Conservation (phyloP, 2,113 vertebrate genomes). For the Irena cyanogastra region DNA sequence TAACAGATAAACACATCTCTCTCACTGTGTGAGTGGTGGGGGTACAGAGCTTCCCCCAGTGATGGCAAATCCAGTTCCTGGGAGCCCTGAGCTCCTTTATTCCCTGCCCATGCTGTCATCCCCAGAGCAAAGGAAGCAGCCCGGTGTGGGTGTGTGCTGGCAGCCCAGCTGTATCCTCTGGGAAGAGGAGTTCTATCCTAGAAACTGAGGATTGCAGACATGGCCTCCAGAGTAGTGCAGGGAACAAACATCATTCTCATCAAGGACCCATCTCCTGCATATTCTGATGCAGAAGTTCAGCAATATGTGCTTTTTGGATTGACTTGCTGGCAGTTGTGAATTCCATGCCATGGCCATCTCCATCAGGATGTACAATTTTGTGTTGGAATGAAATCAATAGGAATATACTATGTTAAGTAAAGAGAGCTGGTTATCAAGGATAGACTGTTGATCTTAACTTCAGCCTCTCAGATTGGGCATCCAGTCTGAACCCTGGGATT, state of each 20-base stretch:
- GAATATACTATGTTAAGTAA: neutral
- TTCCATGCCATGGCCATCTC: neutral
- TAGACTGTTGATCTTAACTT: neutral
- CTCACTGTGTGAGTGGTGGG: accelerated
- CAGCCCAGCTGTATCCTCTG: neutral
- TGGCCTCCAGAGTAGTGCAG: neutral
- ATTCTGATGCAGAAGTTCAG: neutral
- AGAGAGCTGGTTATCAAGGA: neutral
- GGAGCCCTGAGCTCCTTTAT: neutral
- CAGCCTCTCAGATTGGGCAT: neutral
- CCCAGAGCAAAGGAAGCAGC: neutral
- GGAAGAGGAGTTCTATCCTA: neutral
- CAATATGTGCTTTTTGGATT: neutral
- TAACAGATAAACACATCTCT: neutral
- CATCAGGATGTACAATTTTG: neutral
- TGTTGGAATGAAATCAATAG: neutral
- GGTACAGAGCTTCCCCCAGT: neutral
- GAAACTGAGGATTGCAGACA: neutral
- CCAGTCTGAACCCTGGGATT: neutral
- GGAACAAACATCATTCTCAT: neutral
- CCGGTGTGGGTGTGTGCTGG: neutral
- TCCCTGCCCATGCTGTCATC: accelerated
- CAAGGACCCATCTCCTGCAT: accelerated
- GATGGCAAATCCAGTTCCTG: neutral
- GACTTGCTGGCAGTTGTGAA: neutral